Base-by-base conservation (phyloP, 2,113 vertebrate species). In the Esox niger region DNA sequence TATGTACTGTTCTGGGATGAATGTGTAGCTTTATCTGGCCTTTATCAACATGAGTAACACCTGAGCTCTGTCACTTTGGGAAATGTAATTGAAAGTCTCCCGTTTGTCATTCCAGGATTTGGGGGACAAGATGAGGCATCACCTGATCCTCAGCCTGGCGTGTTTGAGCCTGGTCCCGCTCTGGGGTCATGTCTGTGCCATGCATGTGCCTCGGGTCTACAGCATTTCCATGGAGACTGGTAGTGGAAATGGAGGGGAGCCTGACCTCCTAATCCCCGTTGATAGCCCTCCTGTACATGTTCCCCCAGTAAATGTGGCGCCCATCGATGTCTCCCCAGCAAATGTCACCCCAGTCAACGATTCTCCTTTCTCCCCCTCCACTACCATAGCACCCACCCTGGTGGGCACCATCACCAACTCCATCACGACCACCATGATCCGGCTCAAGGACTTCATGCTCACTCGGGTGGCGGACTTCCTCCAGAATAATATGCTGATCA, bases 401-500 rank as follows among this genome's bases (percentile, higher is more conserved):
- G 57, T 59, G 0, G 77, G 80, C 61, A 89, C 71, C 20, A 89
- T 91, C 62, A 92, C 90, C 0, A 77, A 27, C 33, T 90, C 86
- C 68, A 93, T 93, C 43, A 85, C 87, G 13, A 84, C 84, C 68
- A 95, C 90, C 43, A 93, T 93, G 76, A 93, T 94, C 63, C 87
- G 88, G 0, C 86, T 92, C 33, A 92, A 90, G 81, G 87, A 91
- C 76, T 60, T 95, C 20, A 82, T 92, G 54, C 85, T 98, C 82
- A 93, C 89, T 0, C 84, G 91, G 26, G 90, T 98, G 10, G 91
- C 94, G 89, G 92, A 93, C 61, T 96, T 99, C 87, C 90, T 99
- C 83, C 92, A 92, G 69, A 92, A 95, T 64, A 92, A 98, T 13
- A 81, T 94, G 84, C 90, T 97, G 84, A 90, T 97, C 80, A 92